Percentiles rank a stretch among this genome's conserved stretches.
Conservation (phyloP, 2,888 invertebrate genomes). For the Drosophila seclusa region DNA sequence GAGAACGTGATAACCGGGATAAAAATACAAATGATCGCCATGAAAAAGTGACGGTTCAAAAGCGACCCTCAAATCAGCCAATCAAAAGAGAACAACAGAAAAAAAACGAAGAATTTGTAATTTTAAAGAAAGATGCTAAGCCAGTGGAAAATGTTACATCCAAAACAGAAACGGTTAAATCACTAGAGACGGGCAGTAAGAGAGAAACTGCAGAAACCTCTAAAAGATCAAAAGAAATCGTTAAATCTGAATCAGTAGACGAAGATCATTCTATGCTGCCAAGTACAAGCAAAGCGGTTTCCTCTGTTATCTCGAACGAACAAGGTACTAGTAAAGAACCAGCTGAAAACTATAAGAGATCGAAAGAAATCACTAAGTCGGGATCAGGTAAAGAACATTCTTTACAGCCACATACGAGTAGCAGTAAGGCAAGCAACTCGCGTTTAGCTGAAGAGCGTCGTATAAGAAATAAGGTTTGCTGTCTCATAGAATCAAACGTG, state of each 20-base stretch:
- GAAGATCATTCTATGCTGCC: background rate
- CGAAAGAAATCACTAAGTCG: slow-evolving; percentile 15
- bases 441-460: slow-evolving; percentile 78
- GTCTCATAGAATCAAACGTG: background rate
- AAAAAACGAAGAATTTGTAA: slow-evolving; percentile 75
- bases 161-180: slow-evolving; percentile 3
- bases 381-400: slow-evolving; percentile 9
- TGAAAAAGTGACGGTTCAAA: slow-evolving; percentile 35
- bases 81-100: slow-evolving; percentile 56
- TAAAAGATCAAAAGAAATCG: background rate
- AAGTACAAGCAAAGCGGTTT: background rate
- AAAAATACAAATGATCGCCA: slow-evolving; percentile 36
- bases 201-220: slow-evolving; percentile 7
- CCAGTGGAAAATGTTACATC: slow-evolving; percentile 10
- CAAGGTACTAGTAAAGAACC: slow-evolving; percentile 8
- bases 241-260: slow-evolving; percentile 1
- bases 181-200: slow-evolving; percentile 12
- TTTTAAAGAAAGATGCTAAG: slow-evolving; percentile 67
- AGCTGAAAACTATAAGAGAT: background rate
- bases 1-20: slow-evolving; percentile 60
- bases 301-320: background rate
- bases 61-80: slow-evolving; percentile 32
- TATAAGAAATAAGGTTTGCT: slow-evolving; percentile 83
- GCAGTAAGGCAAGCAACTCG: slow-evolving; percentile 27
- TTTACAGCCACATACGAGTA: slow-evolving; percentile 1